Evolutionary conservation across 2,888 invertebrate genomes (phyloP), one percentile per base, ranked within the genome.

Genomic region (Pterostichus niger): DNA sequence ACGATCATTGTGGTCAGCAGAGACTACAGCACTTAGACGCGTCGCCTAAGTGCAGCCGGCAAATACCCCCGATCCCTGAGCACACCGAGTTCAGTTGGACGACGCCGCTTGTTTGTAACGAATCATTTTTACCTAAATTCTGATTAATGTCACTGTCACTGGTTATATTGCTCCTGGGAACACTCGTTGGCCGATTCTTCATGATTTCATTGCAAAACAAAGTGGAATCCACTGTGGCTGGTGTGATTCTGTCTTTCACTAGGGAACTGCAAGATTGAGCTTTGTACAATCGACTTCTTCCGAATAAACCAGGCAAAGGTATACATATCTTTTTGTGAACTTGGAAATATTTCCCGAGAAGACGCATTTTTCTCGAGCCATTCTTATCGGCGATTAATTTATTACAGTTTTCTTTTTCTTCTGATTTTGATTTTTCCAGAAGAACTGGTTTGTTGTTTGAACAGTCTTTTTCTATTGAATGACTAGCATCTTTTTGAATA

Each of bases 261-360:
- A 93, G 90, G 64, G 92, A 92, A 88, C 94, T 90, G 90, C 95
- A 93, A 0, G 93, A 93, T 86, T 93, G 91, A 11, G 93, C 92
- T 86, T 93, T 93, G 87, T 93, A 93, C 54, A 93, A 88, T 2
- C 93, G 90, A 61, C 92, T 92, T 75, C 91, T 91, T 61, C 90
- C 90, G 85, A 93, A 91, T 54, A 93, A 87, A 15, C 92, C 92
- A 0, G 93, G 92, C 83, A 93, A 86, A 2, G 93, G 93, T 84
- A 93, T 91, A 87, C 93, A 93, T n/a, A 93, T 88, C 88, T 93
- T 93, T 87, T 92, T 93, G 86, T 93, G 93, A 79, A 94, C 93
- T 84, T 94, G 94, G 88, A 94, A 93, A 86, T 94, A 94, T 84
- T 93, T 93, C 64, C 93, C 93, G 59, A 94, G 90, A 85, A 94